Base-by-base conservation (phyloP, 2,888 invertebrate species). In the Apamea monoglypha region DNA sequence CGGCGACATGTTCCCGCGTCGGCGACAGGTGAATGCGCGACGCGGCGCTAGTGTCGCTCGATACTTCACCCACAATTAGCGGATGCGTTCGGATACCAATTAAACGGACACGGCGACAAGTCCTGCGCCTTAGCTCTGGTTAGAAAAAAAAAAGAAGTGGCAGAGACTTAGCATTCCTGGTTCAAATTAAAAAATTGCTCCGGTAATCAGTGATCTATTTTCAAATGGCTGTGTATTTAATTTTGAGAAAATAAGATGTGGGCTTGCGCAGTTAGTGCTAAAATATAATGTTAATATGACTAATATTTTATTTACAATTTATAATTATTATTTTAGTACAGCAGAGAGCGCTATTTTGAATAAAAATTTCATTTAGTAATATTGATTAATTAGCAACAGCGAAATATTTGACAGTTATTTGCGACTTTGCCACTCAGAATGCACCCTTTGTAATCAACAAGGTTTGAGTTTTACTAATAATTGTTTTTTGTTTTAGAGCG, bases 21-120 rank as follows among this genome's bases (percentile, higher is more conserved):
- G 29, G 74, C 79, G 95, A 95, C 95, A 95, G 94, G 94, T 94
- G 95, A 94, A 94, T 93, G 91, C 91, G 90, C 82, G 80, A 86
- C 80, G 89, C 82, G 89, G 92, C 91, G 93, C 91, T 91, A 89
- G 91, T 90, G 92, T 92, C 90, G 90, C 86, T 76, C 70, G 89
- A 83, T 85, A 81, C 88, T 87, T 90, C 93, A 90, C 88, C 90
- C 84, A 93, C 95, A 95, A 96, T 96, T 95, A 96, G 95, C 90
- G 92, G 88, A 90, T 89, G 91, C 91, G 88, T 90, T 88, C 89
- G 85, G 92, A 91, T 91, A 93, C 95, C 95, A 95, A 96, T 96
- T 95, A 96, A 92, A 91, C 87, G 85, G 88, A 87, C 89, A 80
- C 84, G 83, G 86, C 88, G 89, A 91, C 90, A 90, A 82, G 84